phyloP scores from a whole-genome alignment of 2,888 invertebrate genomes.

The Epinotia brunnichana region DNA sequence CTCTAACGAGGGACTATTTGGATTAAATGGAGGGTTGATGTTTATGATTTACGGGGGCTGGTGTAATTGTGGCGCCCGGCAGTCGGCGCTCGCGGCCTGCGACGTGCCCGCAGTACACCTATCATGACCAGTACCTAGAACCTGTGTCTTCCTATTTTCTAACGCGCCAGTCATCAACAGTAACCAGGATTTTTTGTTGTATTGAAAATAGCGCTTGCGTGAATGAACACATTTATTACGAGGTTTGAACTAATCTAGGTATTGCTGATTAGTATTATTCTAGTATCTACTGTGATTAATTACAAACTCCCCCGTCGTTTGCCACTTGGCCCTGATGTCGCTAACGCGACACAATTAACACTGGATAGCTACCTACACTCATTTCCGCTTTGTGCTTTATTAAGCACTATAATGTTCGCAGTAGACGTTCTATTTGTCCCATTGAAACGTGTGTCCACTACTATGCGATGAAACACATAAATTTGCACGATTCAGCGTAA shows the following conservation, averaged over 20 bases:
- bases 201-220: too few relatives aligned
- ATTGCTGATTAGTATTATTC: conserved; percentile 3
- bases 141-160: not conserved
- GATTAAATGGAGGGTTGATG: conserved; percentile 83
- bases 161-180: not conserved
- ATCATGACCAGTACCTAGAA: conserved; percentile 18
- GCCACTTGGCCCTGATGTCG: conserved; percentile 33
- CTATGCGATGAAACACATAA: not conserved
- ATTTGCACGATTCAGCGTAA: not conserved
- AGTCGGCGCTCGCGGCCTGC: conserved; percentile 65
- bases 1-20: conserved; percentile 84
- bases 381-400: conserved; percentile 12
- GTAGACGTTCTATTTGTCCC: not conserved
- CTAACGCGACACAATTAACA: conserved; percentile 53
- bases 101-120: conserved; percentile 44
- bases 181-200: not conserved
- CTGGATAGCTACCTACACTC: conserved; percentile 47
- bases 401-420: conserved; percentile 4
- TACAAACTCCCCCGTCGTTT: conserved; percentile 8
- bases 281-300: conserved; percentile 9
- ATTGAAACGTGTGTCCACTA: not conserved
- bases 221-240: not conserved
- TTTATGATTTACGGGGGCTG: conserved; percentile 83
- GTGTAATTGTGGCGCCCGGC: conserved; percentile 81
- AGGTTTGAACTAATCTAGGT: not conserved